Evolutionary conservation across 2,888 invertebrate genomes (phyloP).

Genomic region (Trimorus sp.): DNA sequence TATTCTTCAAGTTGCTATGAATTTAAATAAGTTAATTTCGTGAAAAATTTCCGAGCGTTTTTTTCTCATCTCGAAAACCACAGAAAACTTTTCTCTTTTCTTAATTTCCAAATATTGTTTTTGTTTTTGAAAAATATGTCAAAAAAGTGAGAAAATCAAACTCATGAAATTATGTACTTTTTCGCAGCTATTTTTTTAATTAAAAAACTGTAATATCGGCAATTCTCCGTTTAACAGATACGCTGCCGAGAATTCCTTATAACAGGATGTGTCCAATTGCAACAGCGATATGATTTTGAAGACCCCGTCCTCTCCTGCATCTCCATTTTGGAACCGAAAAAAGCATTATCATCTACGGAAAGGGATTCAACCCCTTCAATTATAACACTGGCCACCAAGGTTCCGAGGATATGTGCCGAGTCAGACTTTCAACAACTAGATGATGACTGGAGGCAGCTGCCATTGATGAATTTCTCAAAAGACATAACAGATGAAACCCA

Average conservation of each 20-base stretch:
- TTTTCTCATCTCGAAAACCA: no score
- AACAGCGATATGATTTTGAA: slow-evolving; percentile 62
- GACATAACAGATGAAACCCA: slow-evolving; percentile 53
- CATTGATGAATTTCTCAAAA: slow-evolving; percentile 46
- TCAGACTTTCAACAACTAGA: slow-evolving; percentile 51
- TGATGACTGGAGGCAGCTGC: slow-evolving; percentile 65
- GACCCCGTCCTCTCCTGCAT: slow-evolving; percentile 54
- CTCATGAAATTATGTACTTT: no score
- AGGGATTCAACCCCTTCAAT: slow-evolving; percentile 17
- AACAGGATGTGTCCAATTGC: slow-evolving; percentile 52
- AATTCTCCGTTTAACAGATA: no score
- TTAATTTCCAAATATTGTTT: no score
- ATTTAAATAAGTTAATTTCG: no score
- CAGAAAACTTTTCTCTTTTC: no score
- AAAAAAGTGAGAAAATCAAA: no score
- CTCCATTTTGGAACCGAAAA: slow-evolving; percentile 45
- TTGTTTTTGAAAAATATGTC: no score
- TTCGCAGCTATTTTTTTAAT: no score
- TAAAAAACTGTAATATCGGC: no score
- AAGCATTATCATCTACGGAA: slow-evolving; percentile 35
- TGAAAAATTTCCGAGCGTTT: no score
- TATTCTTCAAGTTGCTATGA: no score
- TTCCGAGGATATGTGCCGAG: slow-evolving; percentile 35
- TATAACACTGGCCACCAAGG: slow-evolving; percentile 23
- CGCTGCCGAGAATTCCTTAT: slow-evolving; percentile 50